Conservation (phyloP, 2,797 vertebrate species). For the Rhincodon typus region DNA sequence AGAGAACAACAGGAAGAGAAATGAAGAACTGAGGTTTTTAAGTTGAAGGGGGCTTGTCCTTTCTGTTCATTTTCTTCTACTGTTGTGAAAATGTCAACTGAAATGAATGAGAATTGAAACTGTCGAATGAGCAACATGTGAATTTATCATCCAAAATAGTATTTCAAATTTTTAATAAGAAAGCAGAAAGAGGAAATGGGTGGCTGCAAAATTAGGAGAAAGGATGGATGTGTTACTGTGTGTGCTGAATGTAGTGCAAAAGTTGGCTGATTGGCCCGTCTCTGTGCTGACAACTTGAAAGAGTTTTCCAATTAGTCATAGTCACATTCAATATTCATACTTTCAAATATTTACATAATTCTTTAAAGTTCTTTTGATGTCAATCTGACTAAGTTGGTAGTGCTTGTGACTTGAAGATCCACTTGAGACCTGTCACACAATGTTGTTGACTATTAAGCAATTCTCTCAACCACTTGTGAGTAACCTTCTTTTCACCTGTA, state of each 20-base stretch:
- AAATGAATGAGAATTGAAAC: background rate
- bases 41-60: background rate
- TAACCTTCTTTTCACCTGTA: background rate
- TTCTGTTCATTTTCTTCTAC: background rate
- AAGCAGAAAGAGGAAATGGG: too few relatives aligned
- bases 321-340: background rate
- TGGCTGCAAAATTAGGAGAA: background rate
- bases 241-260: background rate
- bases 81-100: background rate
- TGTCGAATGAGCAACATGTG: too few relatives aligned
- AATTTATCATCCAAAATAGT: too few relatives aligned
- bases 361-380: background rate
- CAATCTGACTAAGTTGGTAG: background rate
- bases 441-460: background rate
- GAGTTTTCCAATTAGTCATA: background rate
- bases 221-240: too few relatives aligned
- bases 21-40: background rate
- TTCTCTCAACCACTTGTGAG: background rate
- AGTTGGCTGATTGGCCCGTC: too few relatives aligned
- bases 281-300: background rate
- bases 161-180: too few relatives aligned
- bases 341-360: background rate
- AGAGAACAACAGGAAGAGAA: background rate
- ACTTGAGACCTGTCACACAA: background rate
- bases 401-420: background rate